Percentiles rank a stretch among this genome's conserved stretches.
Evolutionary conservation across 2,888 invertebrate species (phyloP).

Genomic region (Drosophila diplacantha): DNA sequence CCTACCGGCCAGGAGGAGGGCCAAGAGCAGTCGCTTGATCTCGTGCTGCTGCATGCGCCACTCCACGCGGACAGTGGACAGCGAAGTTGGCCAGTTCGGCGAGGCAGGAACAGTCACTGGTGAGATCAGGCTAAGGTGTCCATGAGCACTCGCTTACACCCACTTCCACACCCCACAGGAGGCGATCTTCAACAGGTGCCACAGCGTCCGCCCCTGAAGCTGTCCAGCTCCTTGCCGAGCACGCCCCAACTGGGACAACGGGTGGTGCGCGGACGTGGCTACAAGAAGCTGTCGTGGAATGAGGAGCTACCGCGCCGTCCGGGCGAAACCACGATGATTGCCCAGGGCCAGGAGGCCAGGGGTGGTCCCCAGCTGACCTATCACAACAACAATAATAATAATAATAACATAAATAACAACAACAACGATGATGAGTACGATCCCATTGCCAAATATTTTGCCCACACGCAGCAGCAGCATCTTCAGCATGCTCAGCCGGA

Average conservation of each 20-base stretch:
- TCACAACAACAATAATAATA: constrained; percentile 18
- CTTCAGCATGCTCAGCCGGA: constrained; percentile 23
- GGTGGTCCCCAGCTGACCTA: constrained; percentile 30
- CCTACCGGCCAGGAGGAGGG: constrained; percentile 12
- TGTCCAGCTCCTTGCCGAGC: constrained; percentile 61
- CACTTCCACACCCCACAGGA: constrained; percentile 7
- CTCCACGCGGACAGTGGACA: constrained; percentile 35
- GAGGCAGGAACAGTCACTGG: constrained; percentile 1
- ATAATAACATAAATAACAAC: constrained; percentile 19
- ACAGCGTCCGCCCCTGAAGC: constrained; percentile 32
- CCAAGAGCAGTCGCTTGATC: constrained; percentile 26
- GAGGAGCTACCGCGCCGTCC: constrained; percentile 25
- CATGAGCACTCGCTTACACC: constrained; percentile 2
- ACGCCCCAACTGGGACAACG: constrained; percentile 66
- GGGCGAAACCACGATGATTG: constrained; percentile 24
- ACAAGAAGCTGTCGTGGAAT: constrained; percentile 58
- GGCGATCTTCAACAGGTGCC: constrained; percentile 8
- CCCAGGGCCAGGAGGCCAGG: constrained; percentile 45
- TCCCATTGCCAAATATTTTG: constrained; percentile 38
- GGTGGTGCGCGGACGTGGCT: constrained; percentile 46
- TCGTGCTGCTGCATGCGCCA: constrained; percentile 59
- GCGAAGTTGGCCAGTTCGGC: constrained; percentile 11
- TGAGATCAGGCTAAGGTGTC: background rate
- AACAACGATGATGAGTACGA: constrained; percentile 28
- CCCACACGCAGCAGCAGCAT: constrained; percentile 25